Base-by-base conservation (phyloP, 1,140 invertebrate species). In the Tribolium castaneum region DNA sequence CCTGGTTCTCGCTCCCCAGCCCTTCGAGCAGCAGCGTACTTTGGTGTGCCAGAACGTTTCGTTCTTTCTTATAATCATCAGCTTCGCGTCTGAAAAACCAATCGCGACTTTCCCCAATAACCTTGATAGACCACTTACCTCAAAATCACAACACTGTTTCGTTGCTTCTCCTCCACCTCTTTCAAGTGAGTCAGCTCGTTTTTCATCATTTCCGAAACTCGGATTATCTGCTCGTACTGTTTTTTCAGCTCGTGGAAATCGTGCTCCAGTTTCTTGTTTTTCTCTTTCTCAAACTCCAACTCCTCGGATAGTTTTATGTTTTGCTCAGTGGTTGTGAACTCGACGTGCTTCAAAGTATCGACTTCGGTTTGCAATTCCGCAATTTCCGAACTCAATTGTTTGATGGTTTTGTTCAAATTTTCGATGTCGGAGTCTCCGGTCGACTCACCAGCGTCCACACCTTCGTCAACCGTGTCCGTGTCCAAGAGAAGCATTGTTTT, bases 241-340 rank as follows among this genome's bases (percentile, higher is more conserved):
- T 87, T 82, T 34, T 86, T 87, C 30, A 92, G 77, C 74, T 92
- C 91, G 83, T 88, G 85, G 1, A 91, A 70, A 82, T 90, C 87
- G 25, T 84, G 84, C 84, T 89, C 87, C 52, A 89, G 84, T 5
- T 80, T 84, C 80, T 85, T 79, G 78, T 88, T 87, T 45, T 87
- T 87, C 34, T 86, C 83, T 75, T 85, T 86, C 83, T 92, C 91
- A 52, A 87, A 85, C 66, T 93, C 92, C 12, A 93, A 82, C 54
- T 91, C 89, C 85, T 90, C 89, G 6, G 86, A 83, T 13, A 89
- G 79, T 30, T 89, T 87, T 1, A 88, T 87, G 71, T 87, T 88
- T 45, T 91, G 87, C 83, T 94, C 92, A 62, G 92, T 91, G 0
- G 92, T 91, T 81, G 93, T 92, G 77, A 93, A 93, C 86, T 94